Percentiles rank a stretch among this genome's conserved stretches.
phyloP scores from a whole-genome alignment of 2,113 vertebrate genomes.

The Anarrhichthys ocellatus region DNA sequence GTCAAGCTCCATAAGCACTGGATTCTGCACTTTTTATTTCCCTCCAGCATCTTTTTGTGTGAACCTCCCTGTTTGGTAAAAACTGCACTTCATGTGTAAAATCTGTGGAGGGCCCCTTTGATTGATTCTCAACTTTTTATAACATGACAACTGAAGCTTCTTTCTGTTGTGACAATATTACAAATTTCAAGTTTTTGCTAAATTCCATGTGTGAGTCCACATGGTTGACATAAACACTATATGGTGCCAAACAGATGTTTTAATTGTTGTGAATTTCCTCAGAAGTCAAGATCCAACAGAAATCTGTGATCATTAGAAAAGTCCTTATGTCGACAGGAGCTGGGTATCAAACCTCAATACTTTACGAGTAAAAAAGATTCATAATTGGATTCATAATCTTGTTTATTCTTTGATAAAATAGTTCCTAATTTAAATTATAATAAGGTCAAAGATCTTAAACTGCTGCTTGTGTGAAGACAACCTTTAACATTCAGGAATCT shows the following conservation, averaged over 20 bases:
- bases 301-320: neutral
- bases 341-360: too few species aligned
- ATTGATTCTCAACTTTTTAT: too few species aligned
- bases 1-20: too few species aligned
- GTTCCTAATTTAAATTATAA: neutral
- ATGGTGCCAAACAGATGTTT: neutral
- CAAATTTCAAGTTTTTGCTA: too few species aligned
- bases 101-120: too few species aligned
- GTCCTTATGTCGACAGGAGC: neutral
- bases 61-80: neutral
- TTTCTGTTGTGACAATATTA: too few species aligned
- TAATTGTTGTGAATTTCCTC: neutral
- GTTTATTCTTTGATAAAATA: neutral
- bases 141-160: too few species aligned
- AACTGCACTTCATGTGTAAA: too few species aligned
- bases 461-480: neutral
- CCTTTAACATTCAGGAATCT: neutral
- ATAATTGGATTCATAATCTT: neutral
- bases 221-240: neutral
- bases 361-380: too few species aligned
- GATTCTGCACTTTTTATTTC: too few species aligned
- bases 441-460: neutral
- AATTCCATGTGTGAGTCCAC: too few species aligned
- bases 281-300: neutral
- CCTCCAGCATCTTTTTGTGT: too few species aligned